Evolutionary conservation across 1,140 invertebrate species (phyloP).

Genomic region (Pseudomyrmex flavicornis): DNA sequence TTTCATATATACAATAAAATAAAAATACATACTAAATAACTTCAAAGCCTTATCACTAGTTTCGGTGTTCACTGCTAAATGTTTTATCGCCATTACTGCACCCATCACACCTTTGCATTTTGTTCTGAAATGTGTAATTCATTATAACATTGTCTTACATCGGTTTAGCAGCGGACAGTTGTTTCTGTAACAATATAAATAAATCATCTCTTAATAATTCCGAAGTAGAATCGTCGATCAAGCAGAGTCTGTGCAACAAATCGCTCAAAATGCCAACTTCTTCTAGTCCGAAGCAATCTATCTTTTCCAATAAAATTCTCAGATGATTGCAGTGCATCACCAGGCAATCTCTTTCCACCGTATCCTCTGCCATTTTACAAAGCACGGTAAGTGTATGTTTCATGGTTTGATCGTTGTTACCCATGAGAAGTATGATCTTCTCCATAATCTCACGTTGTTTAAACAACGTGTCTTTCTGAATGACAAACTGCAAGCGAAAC

Average conservation of each 20-base stretch:
- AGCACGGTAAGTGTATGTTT: conserved; percentile 79
- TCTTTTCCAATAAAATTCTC: conserved; percentile 86
- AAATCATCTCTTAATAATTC: conserved; percentile 87
- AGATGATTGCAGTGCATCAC: conserved; percentile 81
- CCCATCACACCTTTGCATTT: conserved; percentile 84
- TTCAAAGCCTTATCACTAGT: conserved; percentile 73
- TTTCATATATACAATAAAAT: conserved; percentile 2
- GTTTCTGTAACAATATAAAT: conserved; percentile 87
- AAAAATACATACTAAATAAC: conserved; percentile 76
- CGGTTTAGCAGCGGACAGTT: conserved; percentile 85
- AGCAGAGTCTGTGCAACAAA: conserved; percentile 86
- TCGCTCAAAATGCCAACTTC: conserved; percentile 86
- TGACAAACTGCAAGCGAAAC: conserved; percentile 79
- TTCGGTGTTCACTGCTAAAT: conserved; percentile 78
- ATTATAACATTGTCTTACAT: conserved; percentile 74
- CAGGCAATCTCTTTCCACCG: conserved; percentile 76
- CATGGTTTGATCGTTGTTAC: conserved; percentile 78
- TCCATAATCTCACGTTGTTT: conserved; percentile 81
- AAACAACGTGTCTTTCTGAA: conserved; percentile 73
- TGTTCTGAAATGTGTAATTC: conserved; percentile 72
- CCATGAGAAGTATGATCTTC: conserved; percentile 79
- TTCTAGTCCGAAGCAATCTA: conserved; percentile 86
- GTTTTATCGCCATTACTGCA: conserved; percentile 85
- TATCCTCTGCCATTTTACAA: conserved; percentile 76
- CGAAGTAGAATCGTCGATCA: conserved; percentile 80